Conservation (phyloP, 2,888 invertebrate species). For the Mongoloraphidia duomilia region DNA sequence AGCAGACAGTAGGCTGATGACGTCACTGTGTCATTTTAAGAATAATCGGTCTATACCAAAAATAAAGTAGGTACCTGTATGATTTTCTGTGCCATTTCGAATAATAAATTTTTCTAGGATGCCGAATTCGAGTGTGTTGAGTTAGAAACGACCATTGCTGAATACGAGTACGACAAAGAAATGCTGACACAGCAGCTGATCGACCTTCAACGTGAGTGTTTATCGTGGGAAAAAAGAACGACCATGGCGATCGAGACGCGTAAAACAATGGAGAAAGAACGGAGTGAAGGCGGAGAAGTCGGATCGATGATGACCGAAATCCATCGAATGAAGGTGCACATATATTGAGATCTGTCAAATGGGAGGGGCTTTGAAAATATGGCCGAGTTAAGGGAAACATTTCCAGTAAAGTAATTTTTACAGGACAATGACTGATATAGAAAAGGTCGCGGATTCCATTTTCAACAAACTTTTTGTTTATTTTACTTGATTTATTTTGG, state of each 20-base stretch:
- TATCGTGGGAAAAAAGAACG: conserved; percentile 73
- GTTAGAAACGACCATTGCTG: conserved; percentile 51
- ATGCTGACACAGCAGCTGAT: conserved; percentile 47
- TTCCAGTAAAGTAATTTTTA: too few relatives aligned
- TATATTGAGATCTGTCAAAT: not conserved
- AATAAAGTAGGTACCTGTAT: not conserved
- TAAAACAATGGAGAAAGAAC: conserved; percentile 49
- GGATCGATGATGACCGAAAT: conserved; percentile 67
- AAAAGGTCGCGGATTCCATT: too few relatives aligned
- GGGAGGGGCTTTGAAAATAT: conserved; percentile 15
- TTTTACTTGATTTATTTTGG: too few relatives aligned
- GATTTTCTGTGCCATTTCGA: not conserved
- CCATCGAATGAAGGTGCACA: conserved; percentile 61
- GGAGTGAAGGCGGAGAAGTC: conserved; percentile 52
- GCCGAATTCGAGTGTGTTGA: conserved; percentile 51
- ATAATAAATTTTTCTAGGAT: conserved; percentile 32
- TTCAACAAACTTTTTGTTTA: too few relatives aligned
- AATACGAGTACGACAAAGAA: conserved; percentile 50
- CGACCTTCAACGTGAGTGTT: conserved; percentile 46
- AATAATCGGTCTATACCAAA: too few relatives aligned
- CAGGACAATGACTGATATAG: too few relatives aligned
- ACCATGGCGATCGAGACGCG: conserved; percentile 57
- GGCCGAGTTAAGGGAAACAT: too few relatives aligned
- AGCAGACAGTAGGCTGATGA: too few relatives aligned
- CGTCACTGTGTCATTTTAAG: too few relatives aligned